A percentile compares a stretch with the other conserved stretches of the same genome.
Evolutionary conservation across 2,797 vertebrate species (phyloP).

Genomic region (Myotis pilosus): DNA sequence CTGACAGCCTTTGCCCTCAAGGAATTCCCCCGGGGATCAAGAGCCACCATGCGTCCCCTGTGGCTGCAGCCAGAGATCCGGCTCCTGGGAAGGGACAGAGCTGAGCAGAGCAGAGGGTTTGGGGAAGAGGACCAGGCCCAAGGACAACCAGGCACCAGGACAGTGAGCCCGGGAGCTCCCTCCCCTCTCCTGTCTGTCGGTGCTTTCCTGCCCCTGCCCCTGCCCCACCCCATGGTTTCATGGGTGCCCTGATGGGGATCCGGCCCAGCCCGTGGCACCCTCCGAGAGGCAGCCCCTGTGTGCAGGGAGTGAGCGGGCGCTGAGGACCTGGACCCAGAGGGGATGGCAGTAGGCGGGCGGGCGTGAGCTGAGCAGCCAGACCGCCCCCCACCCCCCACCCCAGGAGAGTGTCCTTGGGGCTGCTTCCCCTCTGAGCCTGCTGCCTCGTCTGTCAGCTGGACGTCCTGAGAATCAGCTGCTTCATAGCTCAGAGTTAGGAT

Average conservation of each 20-base stretch:
- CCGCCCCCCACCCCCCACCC: accelerated
- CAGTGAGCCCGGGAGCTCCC: accelerated
- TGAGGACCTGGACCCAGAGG: too few relatives aligned
- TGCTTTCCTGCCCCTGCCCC: not conserved
- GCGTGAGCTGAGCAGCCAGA: not conserved
- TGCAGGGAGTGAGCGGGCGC: accelerated
- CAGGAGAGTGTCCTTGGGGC: not conserved
- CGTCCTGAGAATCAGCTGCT: not conserved
- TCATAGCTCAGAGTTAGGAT: accelerated
- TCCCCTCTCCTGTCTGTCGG: not conserved
- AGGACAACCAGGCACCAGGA: not conserved
- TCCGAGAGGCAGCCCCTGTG: accelerated
- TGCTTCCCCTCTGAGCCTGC: not conserved
- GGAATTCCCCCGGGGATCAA: not conserved
- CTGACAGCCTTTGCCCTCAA: not conserved
- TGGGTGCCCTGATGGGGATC: not conserved
- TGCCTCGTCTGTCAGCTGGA: not conserved
- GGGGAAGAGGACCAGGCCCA: not conserved
- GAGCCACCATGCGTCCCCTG: not conserved
- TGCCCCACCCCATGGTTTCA: accelerated
- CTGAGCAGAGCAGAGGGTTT: not conserved
- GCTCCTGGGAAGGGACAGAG: not conserved
- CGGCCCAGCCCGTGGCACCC: not conserved
- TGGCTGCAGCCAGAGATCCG: not conserved
- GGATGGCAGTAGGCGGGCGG: accelerated